Percentiles rank a stretch among this genome's conserved stretches.
Evolutionary conservation across 2,888 invertebrate genomes (phyloP).

Genomic region (Orthonevra nobilis): DNA sequence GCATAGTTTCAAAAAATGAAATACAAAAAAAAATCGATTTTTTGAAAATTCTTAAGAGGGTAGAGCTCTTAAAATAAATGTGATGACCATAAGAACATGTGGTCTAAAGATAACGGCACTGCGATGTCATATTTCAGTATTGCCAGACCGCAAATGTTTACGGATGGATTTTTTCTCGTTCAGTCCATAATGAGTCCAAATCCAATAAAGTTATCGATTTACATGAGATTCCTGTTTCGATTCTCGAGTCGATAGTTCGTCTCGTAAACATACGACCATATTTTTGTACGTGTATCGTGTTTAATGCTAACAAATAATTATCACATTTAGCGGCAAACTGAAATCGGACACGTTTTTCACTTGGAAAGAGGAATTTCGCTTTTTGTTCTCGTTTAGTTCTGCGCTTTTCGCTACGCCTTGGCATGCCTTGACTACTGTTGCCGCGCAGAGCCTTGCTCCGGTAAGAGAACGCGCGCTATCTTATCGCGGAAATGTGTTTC

Average conservation of each 20-base stretch:
- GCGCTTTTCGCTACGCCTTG: neutral
- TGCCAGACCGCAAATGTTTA: too few species aligned
- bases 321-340: constrained; percentile 25
- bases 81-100: too few species aligned
- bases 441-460: neutral
- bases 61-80: too few species aligned
- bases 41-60: too few species aligned
- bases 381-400: constrained; percentile 16
- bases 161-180: too few species aligned
- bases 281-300: constrained; percentile 21
- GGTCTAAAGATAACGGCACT: too few species aligned
- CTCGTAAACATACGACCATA: too few species aligned
- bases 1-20: too few species aligned
- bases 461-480: constrained; percentile 3
- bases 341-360: constrained; percentile 37
- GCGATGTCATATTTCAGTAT: too few species aligned
- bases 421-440: neutral
- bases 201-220: neutral
- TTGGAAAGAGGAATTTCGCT: constrained; percentile 30
- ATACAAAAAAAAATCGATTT: too few species aligned
- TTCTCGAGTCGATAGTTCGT: neutral
- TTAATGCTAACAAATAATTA: constrained; percentile 9
- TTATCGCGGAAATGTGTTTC: constrained; percentile 28
- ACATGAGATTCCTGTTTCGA: constrained; percentile 8
- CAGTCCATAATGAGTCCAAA: too few species aligned